Percentiles rank a stretch among this genome's conserved stretches.
These are phyloP conservation scores for Ditula angustiorana DNA, from an alignment of 2,888 invertebrate species.

Conservation along the genomic window DNA sequence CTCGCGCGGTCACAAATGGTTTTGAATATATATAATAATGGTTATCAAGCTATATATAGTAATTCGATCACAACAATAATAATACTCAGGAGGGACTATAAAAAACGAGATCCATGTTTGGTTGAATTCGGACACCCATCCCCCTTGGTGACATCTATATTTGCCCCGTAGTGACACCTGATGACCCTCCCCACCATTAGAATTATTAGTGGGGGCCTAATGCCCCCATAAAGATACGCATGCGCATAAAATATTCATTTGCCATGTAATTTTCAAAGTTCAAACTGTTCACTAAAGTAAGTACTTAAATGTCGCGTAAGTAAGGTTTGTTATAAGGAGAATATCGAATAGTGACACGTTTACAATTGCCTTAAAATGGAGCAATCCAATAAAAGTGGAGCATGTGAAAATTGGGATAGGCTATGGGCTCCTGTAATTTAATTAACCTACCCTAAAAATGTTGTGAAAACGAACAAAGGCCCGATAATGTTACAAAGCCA, in stretches of 20 bases:
- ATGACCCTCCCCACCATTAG: too few species aligned
- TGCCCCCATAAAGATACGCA: too few species aligned
- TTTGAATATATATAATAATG: conserved; percentile 13
- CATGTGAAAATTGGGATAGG: conserved; percentile 35
- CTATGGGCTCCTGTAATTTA: conserved; percentile 40
- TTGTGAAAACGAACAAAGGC: conserved; percentile 28
- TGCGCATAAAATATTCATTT: background rate
- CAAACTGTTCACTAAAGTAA: background rate
- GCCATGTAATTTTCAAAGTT: background rate
- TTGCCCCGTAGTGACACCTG: too few species aligned
- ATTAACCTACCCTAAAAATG: conserved; percentile 33
- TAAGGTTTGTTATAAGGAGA: background rate
- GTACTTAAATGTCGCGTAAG: background rate
- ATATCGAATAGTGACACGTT: conserved; percentile 15
- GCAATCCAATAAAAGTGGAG: conserved; percentile 35
- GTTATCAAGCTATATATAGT: too few species aligned
- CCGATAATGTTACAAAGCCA: conserved; percentile 29
- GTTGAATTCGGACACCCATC: too few species aligned
- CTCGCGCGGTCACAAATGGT: conserved; percentile 45
- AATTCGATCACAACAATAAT: too few species aligned
- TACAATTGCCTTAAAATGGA: conserved; percentile 25
- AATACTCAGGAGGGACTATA: too few species aligned
- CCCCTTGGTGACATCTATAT: too few species aligned
- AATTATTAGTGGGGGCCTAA: too few species aligned
- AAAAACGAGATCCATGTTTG: too few species aligned